Evolutionary conservation across 2,797 vertebrate species (phyloP).

Genomic region (Gymnoscopelus braueri): DNA sequence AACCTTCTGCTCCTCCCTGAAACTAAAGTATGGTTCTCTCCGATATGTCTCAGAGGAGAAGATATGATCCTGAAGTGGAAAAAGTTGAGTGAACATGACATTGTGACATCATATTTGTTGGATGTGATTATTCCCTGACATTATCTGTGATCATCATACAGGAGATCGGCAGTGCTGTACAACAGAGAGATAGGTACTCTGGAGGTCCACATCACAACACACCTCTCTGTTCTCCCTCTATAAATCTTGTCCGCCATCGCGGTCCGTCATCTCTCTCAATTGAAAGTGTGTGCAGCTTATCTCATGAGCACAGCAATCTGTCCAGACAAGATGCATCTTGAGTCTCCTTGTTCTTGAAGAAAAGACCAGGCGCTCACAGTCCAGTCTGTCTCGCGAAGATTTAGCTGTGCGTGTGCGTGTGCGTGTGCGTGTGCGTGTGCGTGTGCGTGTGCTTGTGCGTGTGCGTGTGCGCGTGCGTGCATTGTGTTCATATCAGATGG

Average conservation of each 20-base stretch:
- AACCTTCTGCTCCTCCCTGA: constrained; percentile 16
- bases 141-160: constrained; percentile 57
- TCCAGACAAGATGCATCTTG: constrained; percentile 55
- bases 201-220: constrained; percentile 33
- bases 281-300: constrained; percentile 69
- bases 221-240: constrained; percentile 40
- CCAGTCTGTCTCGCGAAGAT: constrained; percentile 56
- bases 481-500: constrained; percentile 50
- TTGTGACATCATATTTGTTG: constrained; percentile 57
- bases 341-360: constrained; percentile 48
- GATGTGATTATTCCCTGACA: constrained; percentile 5
- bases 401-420: constrained; percentile 23
- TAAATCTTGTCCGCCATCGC: constrained; percentile 40
- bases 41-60: constrained; percentile 35
- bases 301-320: constrained; percentile 35
- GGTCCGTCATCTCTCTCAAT: constrained; percentile 45
- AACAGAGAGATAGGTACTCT: constrained; percentile 23
- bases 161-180: constrained; percentile 42
- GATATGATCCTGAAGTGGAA: constrained; percentile 28
- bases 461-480: not conserved
- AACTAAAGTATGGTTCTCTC: not conserved
- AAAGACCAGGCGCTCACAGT: constrained; percentile 41
- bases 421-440: not conserved
- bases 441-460: constrained; percentile 5
- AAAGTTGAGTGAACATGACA: constrained; percentile 18